These are phyloP conservation scores for Hydrochoerus hydrochaeris DNA, from an alignment of 2,113 vertebrate species.

Conservation along the genomic window DNA sequence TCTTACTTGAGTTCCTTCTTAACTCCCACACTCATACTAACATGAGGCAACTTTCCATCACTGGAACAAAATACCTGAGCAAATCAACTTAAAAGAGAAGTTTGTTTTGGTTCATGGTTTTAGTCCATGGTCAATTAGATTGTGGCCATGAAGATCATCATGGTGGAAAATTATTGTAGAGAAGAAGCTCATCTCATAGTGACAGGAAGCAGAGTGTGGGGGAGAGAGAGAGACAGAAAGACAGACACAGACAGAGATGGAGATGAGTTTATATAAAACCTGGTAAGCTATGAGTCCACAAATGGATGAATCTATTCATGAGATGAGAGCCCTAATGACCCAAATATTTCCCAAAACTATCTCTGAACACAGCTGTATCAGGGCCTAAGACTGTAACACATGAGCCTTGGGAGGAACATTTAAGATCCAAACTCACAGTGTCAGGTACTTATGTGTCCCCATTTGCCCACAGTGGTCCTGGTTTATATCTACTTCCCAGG, in stretches of 20 bases:
- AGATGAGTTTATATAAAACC: not conserved
- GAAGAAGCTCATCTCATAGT: not conserved
- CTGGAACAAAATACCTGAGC: not conserved
- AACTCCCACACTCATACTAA: not conserved
- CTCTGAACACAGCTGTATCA: not conserved
- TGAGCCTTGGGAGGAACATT: not conserved
- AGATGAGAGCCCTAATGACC: not conserved
- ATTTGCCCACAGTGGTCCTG: not conserved
- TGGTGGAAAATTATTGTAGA: not conserved
- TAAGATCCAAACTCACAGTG: not conserved
- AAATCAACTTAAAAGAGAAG: not conserved
- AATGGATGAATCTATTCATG: not conserved
- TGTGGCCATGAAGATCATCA: not conserved
- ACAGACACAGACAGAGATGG: not conserved
- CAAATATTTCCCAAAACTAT: not conserved
- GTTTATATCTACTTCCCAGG: not conserved
- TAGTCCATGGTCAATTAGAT: not conserved
- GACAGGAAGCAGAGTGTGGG: not conserved
- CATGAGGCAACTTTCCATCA: not conserved
- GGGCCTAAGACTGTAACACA: not conserved
- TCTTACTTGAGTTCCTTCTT: not conserved
- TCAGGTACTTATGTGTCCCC: accelerated
- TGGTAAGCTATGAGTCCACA: not conserved
- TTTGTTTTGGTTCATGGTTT: not conserved
- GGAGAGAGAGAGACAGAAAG: not conserved